These are phyloP conservation scores for Laspeyria flexula DNA, from an alignment of 2,888 invertebrate genomes.

Conservation along the genomic window DNA sequence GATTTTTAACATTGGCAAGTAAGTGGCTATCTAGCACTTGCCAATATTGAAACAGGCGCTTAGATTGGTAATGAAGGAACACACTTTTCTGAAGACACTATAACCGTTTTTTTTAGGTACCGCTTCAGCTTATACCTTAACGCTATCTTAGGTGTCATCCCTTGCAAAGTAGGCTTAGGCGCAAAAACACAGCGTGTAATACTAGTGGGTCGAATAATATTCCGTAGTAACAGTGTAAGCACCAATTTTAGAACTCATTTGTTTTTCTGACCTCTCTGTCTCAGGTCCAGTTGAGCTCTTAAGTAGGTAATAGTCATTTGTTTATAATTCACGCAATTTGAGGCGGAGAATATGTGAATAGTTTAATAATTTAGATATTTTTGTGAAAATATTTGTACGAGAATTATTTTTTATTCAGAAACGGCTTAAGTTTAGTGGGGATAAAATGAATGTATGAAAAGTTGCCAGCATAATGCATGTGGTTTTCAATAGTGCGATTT, in stretches of 20 bases:
- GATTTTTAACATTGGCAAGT: no score
- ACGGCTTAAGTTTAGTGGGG: no score
- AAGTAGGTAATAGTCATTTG: conserved; percentile 24
- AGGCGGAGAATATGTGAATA: not conserved
- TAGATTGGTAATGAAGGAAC: no score
- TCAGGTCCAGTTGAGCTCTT: conserved; percentile 25
- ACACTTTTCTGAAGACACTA: no score
- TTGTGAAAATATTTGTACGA: not conserved
- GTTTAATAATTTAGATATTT: not conserved
- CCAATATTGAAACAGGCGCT: no score
- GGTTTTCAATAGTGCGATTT: no score
- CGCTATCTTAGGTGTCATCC: conserved; percentile 14
- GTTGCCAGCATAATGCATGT: no score
- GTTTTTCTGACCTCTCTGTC: conserved; percentile 38
- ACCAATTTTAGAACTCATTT: conserved; percentile 33
- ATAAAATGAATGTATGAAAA: no score
- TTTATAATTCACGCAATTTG: conserved; percentile 12
- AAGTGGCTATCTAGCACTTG: no score
- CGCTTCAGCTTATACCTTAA: not conserved
- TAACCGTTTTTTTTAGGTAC: no score
- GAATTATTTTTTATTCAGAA: not conserved
- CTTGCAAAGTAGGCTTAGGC: conserved; percentile 38
- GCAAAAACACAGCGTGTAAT: conserved; percentile 45
- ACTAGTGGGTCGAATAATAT: conserved; percentile 42
- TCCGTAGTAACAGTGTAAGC: conserved; percentile 26